Base-by-base conservation (phyloP, 2,797 vertebrate genomes). In the Atherinosoma microstoma region DNA sequence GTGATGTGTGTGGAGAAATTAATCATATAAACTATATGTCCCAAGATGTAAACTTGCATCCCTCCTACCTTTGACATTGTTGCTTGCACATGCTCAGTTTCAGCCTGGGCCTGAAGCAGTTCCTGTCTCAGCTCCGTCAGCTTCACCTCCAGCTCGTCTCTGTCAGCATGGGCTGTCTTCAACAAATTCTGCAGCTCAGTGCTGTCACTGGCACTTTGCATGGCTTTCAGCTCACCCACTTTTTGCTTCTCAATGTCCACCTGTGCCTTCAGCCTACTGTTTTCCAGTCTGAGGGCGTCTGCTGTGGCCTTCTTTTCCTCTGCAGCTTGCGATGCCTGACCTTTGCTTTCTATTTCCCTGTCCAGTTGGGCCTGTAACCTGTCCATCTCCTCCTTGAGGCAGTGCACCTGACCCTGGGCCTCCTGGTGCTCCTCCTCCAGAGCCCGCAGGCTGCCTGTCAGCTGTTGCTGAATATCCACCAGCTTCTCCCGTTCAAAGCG, bases 381-480 rank as follows among this genome's bases (percentile, higher is more conserved):
- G 40, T 95, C 94, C 30, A 94, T 92, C 84, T 98, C 97, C 64
- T 97, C 96, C 78, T 89, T 93, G 53, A 99, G 90, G 74, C 67
- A 86, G 78, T 86, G 86, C 22, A 94, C 92, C 69, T 93, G 89
- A 6, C 92, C 92, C 72, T 97, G 94, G 1, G 95, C 91, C 27
- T 96, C 96, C 70, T 96, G 96, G 83, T 98, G 95, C 64, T 98
- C 98, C 67, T 95, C 94, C 75, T 99, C 98, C 4, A 96, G 90
- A 71, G 94, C 96, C 54, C 97, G 88, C 1, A 99, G 86, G 82
- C 97, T 96, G 47, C 97, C 95, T 0, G 97, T 98, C 76, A 99
- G 90, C 89, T 99, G 97, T 79, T 99, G 97, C 86, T 99, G 98
- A 49, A 98, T 97, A 89, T 95, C 96, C 49, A 99, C 96, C 82